A percentile compares a stretch with the other conserved stretches of the same genome.
phyloP scores from a whole-genome alignment of 2,113 vertebrate species.

The Halcyon malimbica region DNA sequence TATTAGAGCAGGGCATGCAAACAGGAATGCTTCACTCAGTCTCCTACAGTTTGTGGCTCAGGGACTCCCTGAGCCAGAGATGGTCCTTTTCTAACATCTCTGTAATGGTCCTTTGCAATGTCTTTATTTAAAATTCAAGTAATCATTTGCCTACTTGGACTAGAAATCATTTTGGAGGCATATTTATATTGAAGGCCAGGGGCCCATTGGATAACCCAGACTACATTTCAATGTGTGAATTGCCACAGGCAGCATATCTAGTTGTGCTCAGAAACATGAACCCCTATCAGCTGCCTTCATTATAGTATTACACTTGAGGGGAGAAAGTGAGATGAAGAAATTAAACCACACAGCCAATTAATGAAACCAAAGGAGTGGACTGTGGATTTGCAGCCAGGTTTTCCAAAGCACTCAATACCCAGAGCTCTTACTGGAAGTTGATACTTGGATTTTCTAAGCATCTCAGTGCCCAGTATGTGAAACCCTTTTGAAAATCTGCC shows the following conservation, averaged over 20 bases:
- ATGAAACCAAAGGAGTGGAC: neutral
- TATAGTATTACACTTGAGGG: neutral
- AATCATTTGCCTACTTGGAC: neutral
- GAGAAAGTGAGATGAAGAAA: conserved; percentile 26
- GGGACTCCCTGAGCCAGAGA: neutral
- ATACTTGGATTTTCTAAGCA: neutral
- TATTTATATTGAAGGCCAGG: neutral
- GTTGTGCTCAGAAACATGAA: neutral
- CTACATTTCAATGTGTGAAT: neutral
- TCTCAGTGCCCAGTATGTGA: neutral
- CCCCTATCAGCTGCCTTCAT: neutral
- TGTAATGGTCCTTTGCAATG: neutral
- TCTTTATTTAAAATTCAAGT: conserved; percentile 15
- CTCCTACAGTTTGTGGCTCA: neutral
- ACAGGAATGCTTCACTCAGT: neutral
- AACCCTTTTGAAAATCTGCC: neutral
- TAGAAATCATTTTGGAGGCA: neutral
- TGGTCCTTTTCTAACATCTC: neutral
- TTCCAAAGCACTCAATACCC: neutral
- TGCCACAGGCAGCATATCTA: neutral
- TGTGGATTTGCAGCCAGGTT: neutral
- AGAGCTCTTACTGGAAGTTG: neutral
- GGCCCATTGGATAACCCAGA: neutral
- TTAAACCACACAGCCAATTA: conserved; percentile 16
- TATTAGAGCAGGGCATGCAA: neutral